These are phyloP conservation scores for Crotalus horridus DNA, from an alignment of 2,113 vertebrate genomes.

Conservation along the genomic window DNA sequence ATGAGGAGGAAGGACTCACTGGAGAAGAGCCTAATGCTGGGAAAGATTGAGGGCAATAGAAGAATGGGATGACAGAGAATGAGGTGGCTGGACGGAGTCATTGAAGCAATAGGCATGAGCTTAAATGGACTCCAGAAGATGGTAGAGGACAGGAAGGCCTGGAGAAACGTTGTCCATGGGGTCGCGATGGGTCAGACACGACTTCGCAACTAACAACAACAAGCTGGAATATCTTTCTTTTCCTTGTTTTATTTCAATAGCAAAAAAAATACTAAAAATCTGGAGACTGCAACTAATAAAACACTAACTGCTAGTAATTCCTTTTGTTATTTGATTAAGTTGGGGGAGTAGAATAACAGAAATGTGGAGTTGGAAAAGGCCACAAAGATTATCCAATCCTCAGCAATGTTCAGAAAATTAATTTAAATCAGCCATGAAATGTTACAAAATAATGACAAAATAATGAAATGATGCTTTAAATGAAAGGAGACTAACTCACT, in stretches of 20 bases:
- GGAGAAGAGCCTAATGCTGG: too few species aligned
- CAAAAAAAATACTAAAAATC: neutral
- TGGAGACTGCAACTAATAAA: neutral
- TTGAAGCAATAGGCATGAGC: too few species aligned
- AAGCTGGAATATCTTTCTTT: neutral
- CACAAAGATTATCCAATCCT: neutral
- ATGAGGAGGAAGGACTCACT: too few species aligned
- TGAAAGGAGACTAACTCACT: neutral
- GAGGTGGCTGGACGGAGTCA: too few species aligned
- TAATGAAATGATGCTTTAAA: neutral
- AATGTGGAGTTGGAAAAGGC: neutral
- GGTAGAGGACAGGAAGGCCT: too few species aligned
- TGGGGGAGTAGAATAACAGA: neutral
- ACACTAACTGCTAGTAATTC: neutral
- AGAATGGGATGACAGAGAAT: too few species aligned
- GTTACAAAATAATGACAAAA: neutral
- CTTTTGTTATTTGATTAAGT: slow-evolving; percentile 1
- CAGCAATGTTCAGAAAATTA: neutral
- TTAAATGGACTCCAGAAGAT: too few species aligned
- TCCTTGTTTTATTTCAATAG: neutral
- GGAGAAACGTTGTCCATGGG: too few species aligned
- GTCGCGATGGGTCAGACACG: too few species aligned
- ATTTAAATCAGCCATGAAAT: neutral
- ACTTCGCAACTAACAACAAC: too few species aligned
- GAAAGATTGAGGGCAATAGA: too few species aligned